phyloP scores from a whole-genome alignment of 2,888 invertebrate species.

The Drosophila meridionalis region DNA sequence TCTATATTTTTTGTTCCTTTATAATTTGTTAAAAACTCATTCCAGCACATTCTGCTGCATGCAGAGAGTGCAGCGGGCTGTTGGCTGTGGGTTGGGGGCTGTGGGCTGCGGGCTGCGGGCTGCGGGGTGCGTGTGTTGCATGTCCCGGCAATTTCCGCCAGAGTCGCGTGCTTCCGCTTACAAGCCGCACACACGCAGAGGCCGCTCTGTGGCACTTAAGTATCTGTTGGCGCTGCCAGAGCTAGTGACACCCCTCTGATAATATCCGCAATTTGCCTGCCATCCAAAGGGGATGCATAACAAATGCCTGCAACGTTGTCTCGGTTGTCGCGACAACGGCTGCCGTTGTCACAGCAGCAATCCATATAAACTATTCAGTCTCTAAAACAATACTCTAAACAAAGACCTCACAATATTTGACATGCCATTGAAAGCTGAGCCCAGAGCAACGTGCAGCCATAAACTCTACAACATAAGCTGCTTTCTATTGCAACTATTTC shows the following conservation, averaged over 20 bases:
- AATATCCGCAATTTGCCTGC: constrained; percentile 66
- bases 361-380: neutral
- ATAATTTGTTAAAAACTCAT: constrained; percentile 63
- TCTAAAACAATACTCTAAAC: neutral
- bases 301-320: constrained; percentile 10
- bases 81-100: neutral
- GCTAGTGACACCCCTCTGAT: constrained; percentile 61
- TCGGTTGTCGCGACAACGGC: neutral
- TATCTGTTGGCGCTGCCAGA: constrained; percentile 55
- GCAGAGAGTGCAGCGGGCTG: neutral
- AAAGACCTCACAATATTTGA: neutral
- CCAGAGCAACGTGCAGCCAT: neutral
- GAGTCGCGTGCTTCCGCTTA: constrained; percentile 74
- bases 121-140: constrained; percentile 62
- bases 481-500: neutral
- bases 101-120: neutral
- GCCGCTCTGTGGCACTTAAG: constrained; percentile 61
- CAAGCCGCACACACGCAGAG: constrained; percentile 50
- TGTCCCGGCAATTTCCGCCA: constrained; percentile 72
- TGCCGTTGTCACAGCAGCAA: constrained; percentile 6
- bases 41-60: constrained; percentile 30
- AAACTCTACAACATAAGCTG: neutral
- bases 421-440: neutral
- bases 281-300: constrained; percentile 27
- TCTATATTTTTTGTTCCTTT: constrained; percentile 5